Evolutionary conservation across 1,140 invertebrate genomes (phyloP).

Genomic region (Eulimnadia texana): DNA sequence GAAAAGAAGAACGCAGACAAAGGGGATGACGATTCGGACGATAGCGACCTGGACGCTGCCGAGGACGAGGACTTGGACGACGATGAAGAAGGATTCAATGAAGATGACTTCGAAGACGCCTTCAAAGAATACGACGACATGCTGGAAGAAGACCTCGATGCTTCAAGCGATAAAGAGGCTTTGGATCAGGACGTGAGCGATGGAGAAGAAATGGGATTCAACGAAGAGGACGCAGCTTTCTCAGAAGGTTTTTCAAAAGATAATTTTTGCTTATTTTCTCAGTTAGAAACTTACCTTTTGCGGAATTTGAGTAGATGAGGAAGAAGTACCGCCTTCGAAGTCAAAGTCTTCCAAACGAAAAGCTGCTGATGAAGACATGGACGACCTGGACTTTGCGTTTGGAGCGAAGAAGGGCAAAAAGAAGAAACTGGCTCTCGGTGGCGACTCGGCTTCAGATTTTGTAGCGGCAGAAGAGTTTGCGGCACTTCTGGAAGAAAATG

Average conservation of each 20-base stretch:
- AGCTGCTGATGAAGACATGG: not conserved
- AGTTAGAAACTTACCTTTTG: not conserved
- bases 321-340: not conserved
- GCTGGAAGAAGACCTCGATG: slow-evolving; percentile 29
- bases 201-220: slow-evolving; percentile 18
- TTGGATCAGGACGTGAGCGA: slow-evolving; percentile 26
- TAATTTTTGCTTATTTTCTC: slow-evolving; percentile 11
- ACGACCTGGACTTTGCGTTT: slow-evolving; percentile 16
- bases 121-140: slow-evolving; percentile 41
- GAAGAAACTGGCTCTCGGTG: slow-evolving; percentile 20
- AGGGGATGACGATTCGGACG: slow-evolving; percentile 63
- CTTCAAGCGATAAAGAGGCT: slow-evolving; percentile 28
- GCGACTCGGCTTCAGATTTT: slow-evolving; percentile 13
- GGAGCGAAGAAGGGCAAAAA: slow-evolving; percentile 16
- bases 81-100: slow-evolving; percentile 26
- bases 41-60: slow-evolving; percentile 58
- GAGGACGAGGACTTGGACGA: slow-evolving; percentile 34
- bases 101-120: slow-evolving; percentile 25
- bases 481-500: slow-evolving; percentile 26
- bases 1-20: slow-evolving; percentile 32
- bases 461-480: slow-evolving; percentile 25
- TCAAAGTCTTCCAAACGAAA: slow-evolving; percentile 1
- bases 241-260: slow-evolving; percentile 14
- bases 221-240: slow-evolving; percentile 18
- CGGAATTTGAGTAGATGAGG: not conserved